phyloP scores from a whole-genome alignment of 1,140 invertebrate genomes.

The Battus philenor region DNA sequence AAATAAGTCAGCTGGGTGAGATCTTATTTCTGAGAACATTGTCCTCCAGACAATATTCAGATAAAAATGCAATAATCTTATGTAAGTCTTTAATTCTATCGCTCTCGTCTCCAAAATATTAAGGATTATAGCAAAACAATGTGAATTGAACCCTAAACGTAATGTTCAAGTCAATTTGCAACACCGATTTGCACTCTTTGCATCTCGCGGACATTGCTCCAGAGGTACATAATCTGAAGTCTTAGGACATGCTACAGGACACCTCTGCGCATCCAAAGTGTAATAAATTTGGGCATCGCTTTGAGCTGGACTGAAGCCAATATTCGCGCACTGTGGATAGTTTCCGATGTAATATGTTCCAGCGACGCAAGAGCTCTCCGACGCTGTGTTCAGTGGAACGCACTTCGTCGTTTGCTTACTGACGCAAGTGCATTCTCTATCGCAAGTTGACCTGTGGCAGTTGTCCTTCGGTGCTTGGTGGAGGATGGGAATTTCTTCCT shows the following conservation, averaged over 20 bases:
- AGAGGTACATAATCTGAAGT: not conserved
- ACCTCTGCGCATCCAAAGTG: constrained; percentile 6
- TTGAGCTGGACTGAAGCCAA: not conserved
- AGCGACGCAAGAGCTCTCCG: constrained; percentile 15
- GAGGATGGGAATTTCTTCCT: constrained; percentile 12
- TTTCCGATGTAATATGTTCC: constrained; percentile 1
- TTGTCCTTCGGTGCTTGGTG: constrained; percentile 2
- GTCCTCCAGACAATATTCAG: too few species aligned
- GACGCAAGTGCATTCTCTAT: constrained; percentile 23
- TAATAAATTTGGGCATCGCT: constrained; percentile 12
- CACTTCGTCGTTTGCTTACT: constrained; percentile 16
- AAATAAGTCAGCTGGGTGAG: too few species aligned
- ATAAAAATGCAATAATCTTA: too few species aligned
- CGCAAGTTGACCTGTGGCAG: constrained; percentile 5
- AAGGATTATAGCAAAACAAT: too few species aligned
- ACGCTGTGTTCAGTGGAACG: constrained; percentile 26
- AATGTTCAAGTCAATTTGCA: not conserved
- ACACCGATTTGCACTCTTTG: not conserved
- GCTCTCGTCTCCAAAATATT: too few species aligned
- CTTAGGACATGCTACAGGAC: not conserved
- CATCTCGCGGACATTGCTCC: not conserved
- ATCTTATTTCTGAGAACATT: too few species aligned
- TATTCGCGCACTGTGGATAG: not conserved
- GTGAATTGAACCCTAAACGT: too few species aligned
- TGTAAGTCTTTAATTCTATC: too few species aligned